Evolutionary conservation across 1,140 invertebrate genomes (phyloP).

Genomic region (Watersipora subatra): DNA sequence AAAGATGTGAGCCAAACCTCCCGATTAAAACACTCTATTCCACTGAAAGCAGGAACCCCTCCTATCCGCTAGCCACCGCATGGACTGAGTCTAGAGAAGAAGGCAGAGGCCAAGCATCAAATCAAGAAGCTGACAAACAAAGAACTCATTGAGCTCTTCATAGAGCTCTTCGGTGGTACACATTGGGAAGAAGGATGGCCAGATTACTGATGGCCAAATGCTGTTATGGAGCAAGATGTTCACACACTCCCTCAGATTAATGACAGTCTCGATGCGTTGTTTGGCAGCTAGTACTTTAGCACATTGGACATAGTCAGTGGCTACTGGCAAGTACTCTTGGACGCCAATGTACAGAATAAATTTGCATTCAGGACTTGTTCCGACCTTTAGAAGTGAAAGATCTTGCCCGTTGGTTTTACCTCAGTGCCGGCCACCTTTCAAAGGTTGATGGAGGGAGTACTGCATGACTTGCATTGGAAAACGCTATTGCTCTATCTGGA

Average conservation of each 20-base stretch:
- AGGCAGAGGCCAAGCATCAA: too few relatives aligned
- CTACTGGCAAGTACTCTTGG: conserved; percentile 34
- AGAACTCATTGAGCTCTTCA: too few relatives aligned
- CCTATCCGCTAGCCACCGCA: too few relatives aligned
- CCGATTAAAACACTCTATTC: too few relatives aligned
- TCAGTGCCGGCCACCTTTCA: conserved; percentile 19
- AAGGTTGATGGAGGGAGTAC: conserved; percentile 15
- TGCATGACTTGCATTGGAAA: conserved; percentile 12
- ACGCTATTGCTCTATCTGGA: conserved; percentile 15
- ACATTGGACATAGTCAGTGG: conserved; percentile 35
- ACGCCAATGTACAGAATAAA: conserved; percentile 24
- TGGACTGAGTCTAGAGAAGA: too few relatives aligned
- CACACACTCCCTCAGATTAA: conserved; percentile 46
- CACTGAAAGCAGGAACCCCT: too few relatives aligned
- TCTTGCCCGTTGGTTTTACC: conserved; percentile 13
- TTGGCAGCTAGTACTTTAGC: conserved; percentile 32
- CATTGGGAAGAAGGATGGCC: conserved; percentile 18
- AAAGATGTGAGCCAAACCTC: too few relatives aligned
- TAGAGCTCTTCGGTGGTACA: conserved; percentile 8
- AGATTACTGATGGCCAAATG: conserved; percentile 42
- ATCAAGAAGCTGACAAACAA: too few relatives aligned
- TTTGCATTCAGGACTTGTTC: conserved; percentile 23
- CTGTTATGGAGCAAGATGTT: conserved; percentile 32
- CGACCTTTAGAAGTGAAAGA: conserved; percentile 11
- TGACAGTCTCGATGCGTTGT: conserved; percentile 34